Conservation (phyloP, 2,113 vertebrate species). For the Lepus europaeus region DNA sequence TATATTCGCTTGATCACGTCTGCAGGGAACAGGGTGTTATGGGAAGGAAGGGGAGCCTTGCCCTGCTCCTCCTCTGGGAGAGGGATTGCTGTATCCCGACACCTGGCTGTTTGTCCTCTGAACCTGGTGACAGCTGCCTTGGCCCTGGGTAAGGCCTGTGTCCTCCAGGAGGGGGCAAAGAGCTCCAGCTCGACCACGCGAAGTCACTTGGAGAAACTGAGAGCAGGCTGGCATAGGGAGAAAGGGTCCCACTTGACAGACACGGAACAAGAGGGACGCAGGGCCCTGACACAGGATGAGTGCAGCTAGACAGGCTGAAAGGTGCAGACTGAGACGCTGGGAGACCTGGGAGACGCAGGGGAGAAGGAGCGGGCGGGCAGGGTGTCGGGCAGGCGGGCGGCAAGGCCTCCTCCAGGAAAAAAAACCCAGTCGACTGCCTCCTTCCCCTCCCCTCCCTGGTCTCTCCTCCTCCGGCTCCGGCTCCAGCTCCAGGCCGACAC, state of each 20-base stretch:
- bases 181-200: not conserved
- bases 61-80: not conserved
- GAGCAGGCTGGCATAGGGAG: conserved; percentile 55
- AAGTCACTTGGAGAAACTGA: conserved; percentile 56
- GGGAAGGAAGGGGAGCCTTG: conserved; percentile 5
- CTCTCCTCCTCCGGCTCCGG: conserved; percentile 73
- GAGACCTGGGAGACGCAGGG: conserved; percentile 54
- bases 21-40: conserved; percentile 14
- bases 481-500: conserved; percentile 82
- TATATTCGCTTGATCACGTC: conserved; percentile 31
- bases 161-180: not conserved
- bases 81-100: not conserved
- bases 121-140: not conserved
- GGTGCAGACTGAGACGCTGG: not conserved
- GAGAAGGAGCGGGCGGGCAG: not conserved
- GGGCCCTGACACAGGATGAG: conserved; percentile 41
- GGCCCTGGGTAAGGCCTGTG: not conserved
- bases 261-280: conserved; percentile 51
- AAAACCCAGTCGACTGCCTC: conserved; percentile 74
- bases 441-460: conserved; percentile 77
- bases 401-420: conserved; percentile 73
- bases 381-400: conserved; percentile 51
- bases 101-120: conserved; percentile 32
- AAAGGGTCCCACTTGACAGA: conserved; percentile 45
- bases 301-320: not conserved